phyloP scores from a whole-genome alignment of 2,888 invertebrate genomes.

The Lymantria dispar region DNA sequence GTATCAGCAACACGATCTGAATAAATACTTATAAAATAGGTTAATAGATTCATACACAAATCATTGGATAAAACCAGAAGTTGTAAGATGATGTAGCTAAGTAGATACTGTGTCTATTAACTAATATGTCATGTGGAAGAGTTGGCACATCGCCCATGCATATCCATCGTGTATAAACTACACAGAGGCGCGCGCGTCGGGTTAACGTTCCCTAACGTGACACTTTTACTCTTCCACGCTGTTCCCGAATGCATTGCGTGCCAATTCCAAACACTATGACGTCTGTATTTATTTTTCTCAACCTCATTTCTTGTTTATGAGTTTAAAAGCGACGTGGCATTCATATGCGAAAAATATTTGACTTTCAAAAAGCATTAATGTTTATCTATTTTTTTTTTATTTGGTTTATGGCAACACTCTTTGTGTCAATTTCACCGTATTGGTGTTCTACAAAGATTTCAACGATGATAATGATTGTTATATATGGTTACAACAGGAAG shows the following conservation, averaged over 20 bases:
- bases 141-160: slow-evolving; percentile 2
- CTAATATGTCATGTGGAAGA: background rate
- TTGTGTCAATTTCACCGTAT: no score
- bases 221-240: slow-evolving; percentile 7
- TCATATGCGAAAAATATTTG: background rate
- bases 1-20: no score
- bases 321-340: background rate
- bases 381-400: no score
- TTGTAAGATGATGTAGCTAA: no score
- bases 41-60: no score
- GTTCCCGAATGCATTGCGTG: slow-evolving; percentile 9
- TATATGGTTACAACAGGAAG: no score
- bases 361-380: no score
- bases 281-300: slow-evolving; percentile 2
- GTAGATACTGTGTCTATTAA: background rate
- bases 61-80: background rate
- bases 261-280: slow-evolving; percentile 12
- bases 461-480: no score
- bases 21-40: no score
- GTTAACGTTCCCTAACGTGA: slow-evolving; percentile 12
- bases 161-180: background rate
- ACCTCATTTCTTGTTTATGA: slow-evolving; percentile 3
- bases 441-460: no score
- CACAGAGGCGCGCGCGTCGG: slow-evolving; percentile 2
- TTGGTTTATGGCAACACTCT: no score